Evolutionary conservation across 2,113 vertebrate genomes (phyloP), one percentile per base, ranked within the genome.

Genomic region (Prinia subflava): DNA sequence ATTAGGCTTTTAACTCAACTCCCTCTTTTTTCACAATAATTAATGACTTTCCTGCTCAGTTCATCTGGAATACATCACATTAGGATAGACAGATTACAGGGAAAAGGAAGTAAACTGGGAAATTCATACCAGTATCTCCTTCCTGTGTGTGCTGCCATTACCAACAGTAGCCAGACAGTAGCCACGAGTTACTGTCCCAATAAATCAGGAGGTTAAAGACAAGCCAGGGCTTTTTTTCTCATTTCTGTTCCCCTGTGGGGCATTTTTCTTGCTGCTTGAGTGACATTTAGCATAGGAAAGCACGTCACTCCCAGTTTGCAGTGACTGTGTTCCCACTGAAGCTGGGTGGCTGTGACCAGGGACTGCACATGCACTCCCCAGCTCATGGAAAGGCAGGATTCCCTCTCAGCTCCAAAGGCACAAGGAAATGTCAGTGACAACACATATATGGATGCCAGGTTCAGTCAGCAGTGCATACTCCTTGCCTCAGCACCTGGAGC

Each of bases 1-100:
- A 95, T 89, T 60, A 90, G 53, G 83, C 50, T 92, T 91, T 91
- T 80, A 90, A 84, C 41, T 57, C 44, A 75, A 75, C 70, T 88
- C 92, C 82, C 50, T 57, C 55, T 63, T 85, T 91, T 92, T 93
- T 63, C 57, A 41, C 21, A 56, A 44, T 90, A 81, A 95, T 41
- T 37, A 65, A 94, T 73, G 22, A 44, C n/a, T 79, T 95, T 84
- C 50, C 56, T 41, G 35, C 53, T 91, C 75, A 47, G 67, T 79
- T 95, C 75, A 47, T 65, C 67, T 83, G 74, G 49, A 87, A 90
- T 90, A 19, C 47, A 87, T 92, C 19, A 46, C 63, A 65, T 80
- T 70, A 86, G 53, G 52, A 63, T 1, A 78, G 80, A 79, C 39
- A 85, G 35, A 86, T 73, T 88, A 79, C 70, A 76, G 4, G 37